Evolutionary conservation across 2,797 vertebrate species (phyloP).

Genomic region (Gorsachius magnificus): DNA sequence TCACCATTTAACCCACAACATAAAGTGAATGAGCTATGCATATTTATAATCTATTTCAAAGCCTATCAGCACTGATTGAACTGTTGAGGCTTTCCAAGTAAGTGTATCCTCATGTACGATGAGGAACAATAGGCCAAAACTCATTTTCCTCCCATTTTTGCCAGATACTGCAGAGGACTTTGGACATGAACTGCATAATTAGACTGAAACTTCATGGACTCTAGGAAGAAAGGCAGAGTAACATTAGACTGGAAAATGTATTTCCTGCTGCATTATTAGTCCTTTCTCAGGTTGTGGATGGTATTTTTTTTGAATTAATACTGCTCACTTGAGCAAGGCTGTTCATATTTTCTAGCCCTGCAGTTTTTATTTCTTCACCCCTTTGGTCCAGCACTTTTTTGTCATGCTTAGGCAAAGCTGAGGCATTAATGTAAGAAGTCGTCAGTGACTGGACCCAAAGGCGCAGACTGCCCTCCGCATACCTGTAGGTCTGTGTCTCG

Average conservation of each 20-base stretch:
- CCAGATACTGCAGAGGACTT: background rate
- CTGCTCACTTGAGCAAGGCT: background rate
- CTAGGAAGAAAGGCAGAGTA: background rate
- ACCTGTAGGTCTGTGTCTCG: background rate
- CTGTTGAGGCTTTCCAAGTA: background rate
- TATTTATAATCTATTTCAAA: background rate
- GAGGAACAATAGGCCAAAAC: background rate
- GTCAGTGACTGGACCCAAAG: background rate
- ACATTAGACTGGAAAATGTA: background rate
- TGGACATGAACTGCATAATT: background rate
- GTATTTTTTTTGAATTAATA: background rate
- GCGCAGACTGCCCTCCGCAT: background rate
- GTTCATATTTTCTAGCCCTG: background rate
- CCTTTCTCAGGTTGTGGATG: background rate
- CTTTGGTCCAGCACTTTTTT: background rate
- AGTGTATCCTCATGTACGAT: accelerated
- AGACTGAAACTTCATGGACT: background rate
- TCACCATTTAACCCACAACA: background rate
- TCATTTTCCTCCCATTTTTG: background rate
- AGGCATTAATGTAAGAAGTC: background rate
- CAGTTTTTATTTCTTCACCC: background rate
- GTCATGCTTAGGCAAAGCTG: background rate
- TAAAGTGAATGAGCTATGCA: background rate
- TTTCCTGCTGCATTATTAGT: background rate
- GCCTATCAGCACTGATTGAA: background rate